phyloP scores from a whole-genome alignment of 1,140 invertebrate genomes.

The Drosophila triauraria region DNA sequence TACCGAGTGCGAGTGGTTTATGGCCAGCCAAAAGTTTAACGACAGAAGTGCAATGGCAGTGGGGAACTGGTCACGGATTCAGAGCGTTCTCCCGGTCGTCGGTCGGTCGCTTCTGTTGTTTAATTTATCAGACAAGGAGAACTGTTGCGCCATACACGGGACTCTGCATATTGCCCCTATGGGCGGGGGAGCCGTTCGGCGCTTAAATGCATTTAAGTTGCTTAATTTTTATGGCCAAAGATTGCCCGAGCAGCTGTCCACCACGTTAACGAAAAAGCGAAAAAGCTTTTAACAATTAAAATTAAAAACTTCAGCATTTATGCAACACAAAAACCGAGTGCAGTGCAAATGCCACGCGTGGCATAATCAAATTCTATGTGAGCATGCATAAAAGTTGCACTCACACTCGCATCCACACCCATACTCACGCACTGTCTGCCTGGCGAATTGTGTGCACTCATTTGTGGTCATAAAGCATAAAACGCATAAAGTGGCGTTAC shows the following conservation, averaged over 20 bases:
- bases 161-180: conserved; percentile 11
- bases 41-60: conserved; percentile 47
- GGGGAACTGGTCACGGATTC: conserved; percentile 48
- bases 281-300: conserved; percentile 84
- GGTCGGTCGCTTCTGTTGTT: conserved; percentile 53
- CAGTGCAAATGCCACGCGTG: conserved; percentile 65
- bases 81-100: conserved; percentile 11
- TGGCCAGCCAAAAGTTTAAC: conserved; percentile 66
- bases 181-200: conserved; percentile 51
- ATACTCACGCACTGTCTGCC: conserved; percentile 38
- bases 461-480: conserved; percentile 84
- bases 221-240: conserved; percentile 58
- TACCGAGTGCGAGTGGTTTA: conserved; percentile 56
- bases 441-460: conserved; percentile 72
- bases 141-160: conserved; percentile 63
- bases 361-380: conserved; percentile 80
- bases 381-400: conserved; percentile 74
- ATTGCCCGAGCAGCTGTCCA: conserved; percentile 16
- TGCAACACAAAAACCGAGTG: conserved; percentile 49
- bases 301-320: conserved; percentile 84
- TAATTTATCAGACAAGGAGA: conserved; percentile 76
- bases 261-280: conserved; percentile 74
- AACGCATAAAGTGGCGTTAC: conserved; percentile 80
- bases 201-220: conserved; percentile 79
- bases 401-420: conserved; percentile 2